Percentiles rank a stretch among this genome's conserved stretches.
These are phyloP conservation scores for Malthinus flaveolus DNA, from an alignment of 2,888 invertebrate species.

Conservation along the genomic window DNA sequence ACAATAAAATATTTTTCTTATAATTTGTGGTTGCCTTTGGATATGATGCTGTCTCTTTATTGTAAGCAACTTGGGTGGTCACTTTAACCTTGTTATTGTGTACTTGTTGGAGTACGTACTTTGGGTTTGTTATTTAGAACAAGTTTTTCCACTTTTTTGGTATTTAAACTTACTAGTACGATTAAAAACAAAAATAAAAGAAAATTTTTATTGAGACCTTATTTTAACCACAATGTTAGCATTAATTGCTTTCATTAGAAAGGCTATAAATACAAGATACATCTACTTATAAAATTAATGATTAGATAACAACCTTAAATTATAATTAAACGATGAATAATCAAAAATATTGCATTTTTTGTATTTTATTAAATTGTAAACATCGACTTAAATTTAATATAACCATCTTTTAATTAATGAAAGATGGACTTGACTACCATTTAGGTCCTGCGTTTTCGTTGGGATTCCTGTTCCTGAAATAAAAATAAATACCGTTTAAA, in stretches of 20 bases:
- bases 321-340: constrained; percentile 8
- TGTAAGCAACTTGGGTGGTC: no score
- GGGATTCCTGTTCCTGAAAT: constrained; percentile 51
- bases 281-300: constrained; percentile 21
- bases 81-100: no score
- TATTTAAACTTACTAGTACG: no score
- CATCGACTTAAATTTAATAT: neutral
- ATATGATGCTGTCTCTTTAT: no score
- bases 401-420: neutral
- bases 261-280: constrained; percentile 15
- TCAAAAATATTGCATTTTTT: constrained; percentile 9
- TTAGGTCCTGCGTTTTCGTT: constrained; percentile 51
- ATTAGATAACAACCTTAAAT: constrained; percentile 13
- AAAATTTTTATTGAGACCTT: constrained; percentile 1
- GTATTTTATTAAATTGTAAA: neutral
- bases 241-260: neutral
- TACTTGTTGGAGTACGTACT: no score
- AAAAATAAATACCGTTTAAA: constrained; percentile 1
- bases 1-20: no score
- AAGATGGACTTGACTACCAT: neutral
- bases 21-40: no score
- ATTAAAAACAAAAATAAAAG: neutral
- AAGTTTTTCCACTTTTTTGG: no score
- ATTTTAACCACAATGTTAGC: constrained; percentile 2
- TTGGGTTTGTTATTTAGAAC: no score